phyloP scores from a whole-genome alignment of 2,797 vertebrate species.

The Pangasius mekongensis region DNA sequence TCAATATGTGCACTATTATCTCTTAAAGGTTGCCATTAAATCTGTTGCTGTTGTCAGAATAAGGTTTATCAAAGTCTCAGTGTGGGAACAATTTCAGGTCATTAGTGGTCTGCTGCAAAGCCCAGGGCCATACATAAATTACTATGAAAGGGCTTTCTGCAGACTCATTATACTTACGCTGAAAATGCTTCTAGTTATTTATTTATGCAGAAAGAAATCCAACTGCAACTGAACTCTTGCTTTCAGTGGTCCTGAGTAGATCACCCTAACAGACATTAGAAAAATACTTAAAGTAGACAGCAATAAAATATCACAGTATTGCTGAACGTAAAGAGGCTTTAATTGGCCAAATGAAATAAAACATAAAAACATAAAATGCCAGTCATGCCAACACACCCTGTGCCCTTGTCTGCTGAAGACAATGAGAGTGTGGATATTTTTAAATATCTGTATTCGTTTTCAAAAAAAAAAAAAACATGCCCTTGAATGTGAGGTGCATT shows the following conservation, averaged over 20 bases:
- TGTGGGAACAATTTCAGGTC: conserved; percentile 43
- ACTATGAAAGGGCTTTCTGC: conserved; percentile 21
- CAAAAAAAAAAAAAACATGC: conserved; percentile 12
- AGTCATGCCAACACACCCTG: not conserved
- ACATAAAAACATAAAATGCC: not conserved
- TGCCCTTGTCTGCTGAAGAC: conserved; percentile 19
- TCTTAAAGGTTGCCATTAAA: conserved; percentile 14
- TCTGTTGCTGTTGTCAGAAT: conserved; percentile 17
- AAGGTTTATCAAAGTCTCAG: conserved; percentile 30
- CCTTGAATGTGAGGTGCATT: conserved; percentile 37
- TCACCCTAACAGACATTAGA: not conserved
- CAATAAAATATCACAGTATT: not conserved
- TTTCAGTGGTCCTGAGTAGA: conserved; percentile 1
- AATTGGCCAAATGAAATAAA: conserved; percentile 12
- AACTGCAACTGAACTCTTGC: not conserved
- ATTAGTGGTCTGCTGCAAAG: conserved; percentile 43
- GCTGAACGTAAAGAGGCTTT: not conserved
- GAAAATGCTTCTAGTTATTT: conserved; percentile 39
- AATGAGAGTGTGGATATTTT: conserved; percentile 25
- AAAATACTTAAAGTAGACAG: not conserved
- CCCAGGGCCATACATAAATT: conserved; percentile 36
- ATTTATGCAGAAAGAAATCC: conserved; percentile 20
- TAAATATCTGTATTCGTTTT: conserved; percentile 30
- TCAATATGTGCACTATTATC: not conserved
- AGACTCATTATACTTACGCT: conserved; percentile 24